Conservation (phyloP, 2,113 vertebrate species). For the Cariama cristata region DNA sequence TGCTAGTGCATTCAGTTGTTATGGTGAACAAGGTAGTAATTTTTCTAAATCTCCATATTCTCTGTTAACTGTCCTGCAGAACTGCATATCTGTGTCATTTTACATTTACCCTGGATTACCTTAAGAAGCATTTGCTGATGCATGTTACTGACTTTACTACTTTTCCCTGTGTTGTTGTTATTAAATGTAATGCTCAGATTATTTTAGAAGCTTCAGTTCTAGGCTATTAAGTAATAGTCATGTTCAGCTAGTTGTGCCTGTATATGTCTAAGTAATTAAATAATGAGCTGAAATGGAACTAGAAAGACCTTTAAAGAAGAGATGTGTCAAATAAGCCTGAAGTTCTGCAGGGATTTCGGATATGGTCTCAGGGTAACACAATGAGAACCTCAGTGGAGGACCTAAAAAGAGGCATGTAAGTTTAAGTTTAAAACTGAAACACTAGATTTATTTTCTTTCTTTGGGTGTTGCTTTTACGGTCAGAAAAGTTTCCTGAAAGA, state of each 20-base stretch:
- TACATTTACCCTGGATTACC: not conserved
- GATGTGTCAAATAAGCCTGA: not conserved
- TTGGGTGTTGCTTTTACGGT: not conserved
- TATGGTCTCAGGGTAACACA: accelerated
- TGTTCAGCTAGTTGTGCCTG: not conserved
- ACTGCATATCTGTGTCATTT: not conserved
- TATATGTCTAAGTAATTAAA: not conserved
- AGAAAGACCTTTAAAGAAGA: not conserved
- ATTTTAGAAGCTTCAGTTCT: not conserved
- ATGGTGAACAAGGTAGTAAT: not conserved
- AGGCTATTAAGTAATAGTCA: not conserved
- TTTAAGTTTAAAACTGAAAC: not conserved
- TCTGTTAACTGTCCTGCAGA: not conserved
- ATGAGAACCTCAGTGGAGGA: not conserved
- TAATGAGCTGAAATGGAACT: not conserved
- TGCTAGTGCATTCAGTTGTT: not conserved
- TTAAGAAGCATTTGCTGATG: not conserved
- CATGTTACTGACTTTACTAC: not conserved
- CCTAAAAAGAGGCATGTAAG: accelerated
- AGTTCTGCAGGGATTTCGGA: not conserved
- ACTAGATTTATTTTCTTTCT: not conserved
- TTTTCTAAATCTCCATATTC: not conserved
- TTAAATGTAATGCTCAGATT: not conserved
- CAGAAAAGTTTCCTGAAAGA: not conserved
- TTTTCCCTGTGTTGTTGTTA: not conserved